Evolutionary conservation across 2,797 vertebrate genomes (phyloP).

Genomic region (Tangara arthus): DNA sequence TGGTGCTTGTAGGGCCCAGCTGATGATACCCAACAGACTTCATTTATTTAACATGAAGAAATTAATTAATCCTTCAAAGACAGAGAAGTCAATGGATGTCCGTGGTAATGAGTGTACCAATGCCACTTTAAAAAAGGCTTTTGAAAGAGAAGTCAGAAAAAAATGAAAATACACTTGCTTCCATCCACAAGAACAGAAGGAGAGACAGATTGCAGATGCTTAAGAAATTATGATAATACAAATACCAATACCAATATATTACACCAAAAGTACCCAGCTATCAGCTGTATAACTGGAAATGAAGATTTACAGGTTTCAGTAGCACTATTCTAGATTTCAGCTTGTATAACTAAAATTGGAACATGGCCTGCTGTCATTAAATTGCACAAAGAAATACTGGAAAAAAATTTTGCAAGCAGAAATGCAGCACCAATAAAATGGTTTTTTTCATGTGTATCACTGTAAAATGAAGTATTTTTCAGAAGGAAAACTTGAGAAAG

Average conservation of each 20-base stretch:
- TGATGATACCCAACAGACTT: neutral
- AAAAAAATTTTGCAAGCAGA: neutral
- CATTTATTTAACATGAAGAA: slow-evolving; percentile 3
- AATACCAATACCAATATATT: neutral
- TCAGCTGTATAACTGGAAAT: neutral
- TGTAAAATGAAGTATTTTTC: neutral
- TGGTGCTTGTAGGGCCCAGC: neutral
- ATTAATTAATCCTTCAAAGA: neutral
- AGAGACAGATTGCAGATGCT: neutral
- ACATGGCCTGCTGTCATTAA: neutral
- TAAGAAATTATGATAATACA: neutral
- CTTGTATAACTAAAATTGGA: neutral
- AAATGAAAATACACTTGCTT: neutral
- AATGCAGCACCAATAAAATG: neutral
- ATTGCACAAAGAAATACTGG: neutral
- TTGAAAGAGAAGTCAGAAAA: neutral
- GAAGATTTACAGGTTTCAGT: neutral
- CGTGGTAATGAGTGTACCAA: neutral
- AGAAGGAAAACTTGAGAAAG: neutral
- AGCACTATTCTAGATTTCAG: neutral
- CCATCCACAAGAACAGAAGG: neutral
- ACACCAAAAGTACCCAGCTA: neutral
- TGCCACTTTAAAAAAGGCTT: neutral
- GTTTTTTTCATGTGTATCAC: neutral
- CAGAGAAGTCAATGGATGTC: neutral